Percentiles rank a stretch among this genome's conserved stretches.
Conservation (phyloP, 1,140 invertebrate genomes). For the Phthorimaea operculella region DNA sequence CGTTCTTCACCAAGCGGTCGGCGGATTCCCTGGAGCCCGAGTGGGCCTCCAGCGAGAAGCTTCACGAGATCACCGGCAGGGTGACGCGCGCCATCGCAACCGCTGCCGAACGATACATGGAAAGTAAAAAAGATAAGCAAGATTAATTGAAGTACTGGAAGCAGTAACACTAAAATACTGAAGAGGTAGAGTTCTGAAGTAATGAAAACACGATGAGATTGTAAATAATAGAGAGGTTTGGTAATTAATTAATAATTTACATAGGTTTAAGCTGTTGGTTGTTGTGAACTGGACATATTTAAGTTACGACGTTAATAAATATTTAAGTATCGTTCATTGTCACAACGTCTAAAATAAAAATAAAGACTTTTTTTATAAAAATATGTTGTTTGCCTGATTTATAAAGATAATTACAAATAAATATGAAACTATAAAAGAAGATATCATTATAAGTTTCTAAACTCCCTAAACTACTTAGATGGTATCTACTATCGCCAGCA, state of each 20-base stretch:
- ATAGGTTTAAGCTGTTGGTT: not conserved
- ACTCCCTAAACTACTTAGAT: too few species aligned
- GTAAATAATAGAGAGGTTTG: too few species aligned
- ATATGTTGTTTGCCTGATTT: not conserved
- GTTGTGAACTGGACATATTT: slow-evolving; percentile 63
- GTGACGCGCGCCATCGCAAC: slow-evolving; percentile 49
- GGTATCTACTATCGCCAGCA: too few species aligned
- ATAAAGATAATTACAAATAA: not conserved
- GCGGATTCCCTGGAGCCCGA: slow-evolving; percentile 24
- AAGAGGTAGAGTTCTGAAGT: too few species aligned
- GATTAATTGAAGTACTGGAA: not conserved
- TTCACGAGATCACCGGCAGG: slow-evolving; percentile 50
- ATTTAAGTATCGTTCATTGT: slow-evolving; percentile 56
- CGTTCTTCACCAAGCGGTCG: slow-evolving; percentile 55
- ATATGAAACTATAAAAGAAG: too few species aligned
- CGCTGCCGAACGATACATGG: slow-evolving; percentile 51
- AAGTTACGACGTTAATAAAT: slow-evolving; percentile 19
- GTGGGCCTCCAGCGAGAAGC: slow-evolving; percentile 44
- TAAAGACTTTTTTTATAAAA: not conserved
- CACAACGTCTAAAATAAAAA: slow-evolving; percentile 29
- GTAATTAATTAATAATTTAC: not conserved
- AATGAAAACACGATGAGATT: too few species aligned
- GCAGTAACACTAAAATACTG: too few species aligned
- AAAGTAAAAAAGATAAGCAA: slow-evolving; percentile 24
- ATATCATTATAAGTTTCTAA: too few species aligned